Evolutionary conservation across 2,113 vertebrate genomes (phyloP), one percentile per base, ranked within the genome.

Genomic region (Smithornis capensis): DNA sequence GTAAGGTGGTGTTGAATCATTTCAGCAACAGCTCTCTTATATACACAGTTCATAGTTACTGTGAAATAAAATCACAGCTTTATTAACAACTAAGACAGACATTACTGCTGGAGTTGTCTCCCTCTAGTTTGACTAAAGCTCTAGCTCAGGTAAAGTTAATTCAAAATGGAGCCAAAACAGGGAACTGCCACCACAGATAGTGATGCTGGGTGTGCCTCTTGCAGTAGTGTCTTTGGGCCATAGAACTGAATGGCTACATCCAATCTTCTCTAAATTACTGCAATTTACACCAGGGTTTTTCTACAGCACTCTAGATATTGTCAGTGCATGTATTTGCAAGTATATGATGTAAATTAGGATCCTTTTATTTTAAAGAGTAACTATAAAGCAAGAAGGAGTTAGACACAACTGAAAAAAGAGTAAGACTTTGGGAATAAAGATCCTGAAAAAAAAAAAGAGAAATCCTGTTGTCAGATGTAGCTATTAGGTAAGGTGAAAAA

Each of bases 181-280:
- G 9, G 4, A n/a, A 6, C 62, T 13, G 40, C 31, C 12, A n/a
- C 1, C 1, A 15, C 9, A 71, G 11, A 10, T 31, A 22, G 49
- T 60, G 27, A 55, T 23, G 15, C 9, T 55, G 12, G 4, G 1
- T 40, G 17, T 64, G 31, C 17, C 23, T 12, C 23, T 69, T 87
- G 42, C 18, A 87, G 23, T 57, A 53, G 2, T 63, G 6, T 35
- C 60, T 84, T 55, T 59, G 60, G 49, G 23, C 33, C 9, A 2
- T 6, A 42, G 56, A 63, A 53, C 42, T 74, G 27, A 87, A 37
- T 6, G 27, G 12, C 24, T 87, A 0, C 37, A 35, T 69, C 50
- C 35, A 88, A 1, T 64, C 37, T 76, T 76, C n/a, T 62, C n/a
- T 76, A 33, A 71, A 56, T 76, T 60, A 14, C 27, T 82, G 27